Conservation (phyloP, 2,888 invertebrate genomes). For the Eupithecia exiguata region DNA sequence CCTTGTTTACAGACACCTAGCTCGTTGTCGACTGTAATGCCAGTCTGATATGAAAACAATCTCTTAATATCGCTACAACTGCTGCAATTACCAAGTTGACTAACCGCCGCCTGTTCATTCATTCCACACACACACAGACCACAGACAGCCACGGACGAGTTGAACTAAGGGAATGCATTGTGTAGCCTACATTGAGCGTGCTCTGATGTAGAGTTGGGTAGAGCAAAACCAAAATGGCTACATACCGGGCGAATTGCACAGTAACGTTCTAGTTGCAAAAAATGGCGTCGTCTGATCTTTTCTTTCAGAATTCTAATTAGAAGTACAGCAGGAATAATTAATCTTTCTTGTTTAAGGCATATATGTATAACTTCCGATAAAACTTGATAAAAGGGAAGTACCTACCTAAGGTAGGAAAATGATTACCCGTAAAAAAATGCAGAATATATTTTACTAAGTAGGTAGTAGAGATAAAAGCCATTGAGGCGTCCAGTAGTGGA, state of each 20-base stretch:
- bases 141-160: neutral
- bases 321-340: neutral
- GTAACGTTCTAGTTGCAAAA: neutral
- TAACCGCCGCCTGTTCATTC: constrained; percentile 10
- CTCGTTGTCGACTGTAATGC: neutral
- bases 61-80: neutral
- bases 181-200: constrained; percentile 2
- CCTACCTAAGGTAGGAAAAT: too few species aligned
- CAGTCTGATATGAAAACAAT: neutral
- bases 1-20: neutral
- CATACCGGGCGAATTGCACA: neutral
- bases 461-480: too few species aligned
- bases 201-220: neutral
- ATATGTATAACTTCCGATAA: too few species aligned
- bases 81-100: constrained; percentile 13
- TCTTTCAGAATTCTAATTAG: neutral
- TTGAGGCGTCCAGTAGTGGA: too few species aligned
- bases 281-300: neutral
- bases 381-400: too few species aligned
- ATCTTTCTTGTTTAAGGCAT: neutral
- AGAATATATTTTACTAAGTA: too few species aligned
- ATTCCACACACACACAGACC: constrained; percentile 8
- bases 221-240: neutral
- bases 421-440: too few species aligned
- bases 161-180: neutral